Evolutionary conservation across 1,140 invertebrate genomes (phyloP).

Genomic region (Aradophagus sp.): DNA sequence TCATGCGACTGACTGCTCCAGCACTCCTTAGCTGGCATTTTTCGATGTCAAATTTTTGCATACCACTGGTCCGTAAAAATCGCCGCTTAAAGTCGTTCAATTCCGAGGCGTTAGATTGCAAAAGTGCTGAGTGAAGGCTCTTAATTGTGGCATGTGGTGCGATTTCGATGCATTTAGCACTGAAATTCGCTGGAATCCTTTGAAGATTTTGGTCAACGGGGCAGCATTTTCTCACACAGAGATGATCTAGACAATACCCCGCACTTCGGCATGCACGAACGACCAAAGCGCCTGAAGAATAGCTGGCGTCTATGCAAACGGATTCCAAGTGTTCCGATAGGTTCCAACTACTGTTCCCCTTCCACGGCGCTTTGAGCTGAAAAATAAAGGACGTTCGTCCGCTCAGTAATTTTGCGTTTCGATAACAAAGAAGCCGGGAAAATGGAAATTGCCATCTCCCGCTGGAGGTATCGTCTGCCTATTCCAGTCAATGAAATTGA

Average conservation of each 20-base stretch:
- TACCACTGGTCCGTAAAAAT: slow-evolving; percentile 29
- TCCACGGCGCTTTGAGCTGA: slow-evolving; percentile 45
- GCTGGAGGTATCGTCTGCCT: no score
- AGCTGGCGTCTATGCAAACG: slow-evolving; percentile 41
- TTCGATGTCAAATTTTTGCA: slow-evolving; percentile 9
- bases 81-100: slow-evolving; percentile 24
- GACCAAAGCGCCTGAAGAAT: slow-evolving; percentile 45
- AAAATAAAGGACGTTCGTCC: slow-evolving; percentile 11
- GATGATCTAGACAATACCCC: slow-evolving; percentile 51
- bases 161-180: slow-evolving; percentile 32
- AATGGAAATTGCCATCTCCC: no score
- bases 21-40: no score
- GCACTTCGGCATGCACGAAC: slow-evolving; percentile 46
- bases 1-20: no score
- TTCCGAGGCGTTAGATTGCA: slow-evolving; percentile 31
- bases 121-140: slow-evolving; percentile 37
- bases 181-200: slow-evolving; percentile 22
- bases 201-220: slow-evolving; percentile 46
- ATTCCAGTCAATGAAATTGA: no score
- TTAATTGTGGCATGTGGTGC: slow-evolving; percentile 40
- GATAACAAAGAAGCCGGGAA: no score
- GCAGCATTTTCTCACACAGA: slow-evolving; percentile 54
- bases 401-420: no score
- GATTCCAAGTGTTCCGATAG: slow-evolving; percentile 44
- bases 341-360: slow-evolving; percentile 41